Conservation (phyloP, 2,113 vertebrate species). For the Lepidothrix coronata region DNA sequence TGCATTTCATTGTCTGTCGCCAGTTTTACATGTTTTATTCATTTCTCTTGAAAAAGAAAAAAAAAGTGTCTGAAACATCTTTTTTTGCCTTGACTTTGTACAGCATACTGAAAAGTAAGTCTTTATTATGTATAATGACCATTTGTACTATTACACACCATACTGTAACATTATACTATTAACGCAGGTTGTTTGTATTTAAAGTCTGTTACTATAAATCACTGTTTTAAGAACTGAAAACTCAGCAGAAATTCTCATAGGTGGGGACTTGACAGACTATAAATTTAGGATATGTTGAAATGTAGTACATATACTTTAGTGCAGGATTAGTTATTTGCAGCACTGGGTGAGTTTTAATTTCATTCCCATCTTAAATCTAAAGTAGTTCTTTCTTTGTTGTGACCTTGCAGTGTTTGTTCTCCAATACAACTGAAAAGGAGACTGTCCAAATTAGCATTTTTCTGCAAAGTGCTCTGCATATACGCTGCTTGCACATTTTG, state of each 20-base stretch:
- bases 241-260: not conserved
- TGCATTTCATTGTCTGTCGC: not conserved
- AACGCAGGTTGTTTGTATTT: not conserved
- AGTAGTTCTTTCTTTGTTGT: not conserved
- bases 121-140: not conserved
- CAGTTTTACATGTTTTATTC: not conserved
- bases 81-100: constrained; percentile 36
- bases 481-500: not conserved
- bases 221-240: not conserved
- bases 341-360: not conserved
- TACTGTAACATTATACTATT: not conserved
- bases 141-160: not conserved
- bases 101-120: not conserved
- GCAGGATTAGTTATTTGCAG: not conserved
- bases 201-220: not conserved
- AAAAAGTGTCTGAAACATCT: not conserved
- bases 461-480: not conserved
- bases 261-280: not conserved
- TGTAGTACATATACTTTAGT: not conserved
- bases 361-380: not conserved
- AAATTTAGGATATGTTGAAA: not conserved
- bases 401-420: not conserved
- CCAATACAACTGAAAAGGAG: not conserved
- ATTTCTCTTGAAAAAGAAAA: not conserved
- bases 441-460: not conserved